Conservation (phyloP, 2,797 vertebrate genomes). For the Choloepus didactylus region DNA sequence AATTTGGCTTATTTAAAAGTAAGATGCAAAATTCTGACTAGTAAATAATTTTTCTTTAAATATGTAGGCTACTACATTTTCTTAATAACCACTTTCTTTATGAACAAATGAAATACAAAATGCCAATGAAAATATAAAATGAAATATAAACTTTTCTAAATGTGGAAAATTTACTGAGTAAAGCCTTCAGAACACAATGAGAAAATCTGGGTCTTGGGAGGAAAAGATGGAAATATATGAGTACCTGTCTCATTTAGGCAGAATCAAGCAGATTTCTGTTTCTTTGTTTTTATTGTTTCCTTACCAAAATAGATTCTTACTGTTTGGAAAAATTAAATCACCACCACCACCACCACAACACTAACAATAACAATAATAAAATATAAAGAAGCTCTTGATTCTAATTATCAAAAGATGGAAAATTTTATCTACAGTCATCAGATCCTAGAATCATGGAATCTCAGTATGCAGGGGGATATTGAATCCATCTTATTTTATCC, state of each 20-base stretch:
- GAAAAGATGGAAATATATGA: neutral
- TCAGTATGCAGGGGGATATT: neutral
- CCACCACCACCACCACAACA: neutral
- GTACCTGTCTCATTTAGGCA: neutral
- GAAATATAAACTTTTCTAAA: neutral
- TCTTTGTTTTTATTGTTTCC: neutral
- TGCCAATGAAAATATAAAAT: no score
- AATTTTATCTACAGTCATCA: neutral
- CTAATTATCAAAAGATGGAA: neutral
- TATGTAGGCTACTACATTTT: no score
- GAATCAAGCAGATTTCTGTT: neutral
- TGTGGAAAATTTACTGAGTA: neutral
- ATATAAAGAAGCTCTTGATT: neutral
- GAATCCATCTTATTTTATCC: neutral
- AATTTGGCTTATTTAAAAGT: no score
- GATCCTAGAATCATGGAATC: neutral
- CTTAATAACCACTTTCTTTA: no score
- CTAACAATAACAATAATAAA: neutral
- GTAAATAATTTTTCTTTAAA: no score
- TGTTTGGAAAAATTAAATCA: neutral
- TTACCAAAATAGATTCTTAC: neutral
- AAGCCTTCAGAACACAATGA: neutral
- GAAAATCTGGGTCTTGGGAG: neutral
- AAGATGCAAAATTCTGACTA: no score
- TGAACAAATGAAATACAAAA: no score